Conservation (phyloP, 1,140 invertebrate species). For the Diuraphis noxia region DNA sequence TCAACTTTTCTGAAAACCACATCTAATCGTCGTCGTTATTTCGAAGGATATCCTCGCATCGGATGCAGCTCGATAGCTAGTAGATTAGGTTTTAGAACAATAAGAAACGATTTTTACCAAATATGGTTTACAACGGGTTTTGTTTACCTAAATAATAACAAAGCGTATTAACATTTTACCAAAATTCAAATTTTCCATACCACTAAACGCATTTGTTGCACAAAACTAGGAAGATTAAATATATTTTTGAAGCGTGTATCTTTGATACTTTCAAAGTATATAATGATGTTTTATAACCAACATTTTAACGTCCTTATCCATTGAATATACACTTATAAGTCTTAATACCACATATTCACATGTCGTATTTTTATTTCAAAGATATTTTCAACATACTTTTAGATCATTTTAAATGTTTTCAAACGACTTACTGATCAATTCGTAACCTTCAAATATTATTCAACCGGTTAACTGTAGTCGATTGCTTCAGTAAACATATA, state of each 20-base stretch:
- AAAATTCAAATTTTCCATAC: neutral
- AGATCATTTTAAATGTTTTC: neutral
- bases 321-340: neutral
- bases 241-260: neutral
- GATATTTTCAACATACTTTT: neutral
- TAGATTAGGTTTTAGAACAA: neutral
- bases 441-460: slow-evolving; percentile 4
- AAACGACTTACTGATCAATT: neutral
- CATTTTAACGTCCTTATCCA: neutral
- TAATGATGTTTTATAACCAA: neutral
- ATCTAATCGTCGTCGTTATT: neutral
- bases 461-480: neutral
- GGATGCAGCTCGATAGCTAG: neutral
- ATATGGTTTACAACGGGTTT: neutral
- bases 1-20: slow-evolving; percentile 11
- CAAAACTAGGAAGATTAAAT: neutral
- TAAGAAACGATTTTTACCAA: neutral
- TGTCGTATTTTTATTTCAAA: neutral
- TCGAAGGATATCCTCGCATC: neutral
- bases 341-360: no score
- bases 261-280: neutral
- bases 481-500: neutral
- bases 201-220: neutral
- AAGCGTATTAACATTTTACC: neutral
- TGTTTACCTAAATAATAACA: neutral